A percentile compares a stretch with the other conserved stretches of the same genome.
These are phyloP conservation scores for Itoplectis maculator DNA, from an alignment of 2,888 invertebrate species.

Conservation along the genomic window DNA sequence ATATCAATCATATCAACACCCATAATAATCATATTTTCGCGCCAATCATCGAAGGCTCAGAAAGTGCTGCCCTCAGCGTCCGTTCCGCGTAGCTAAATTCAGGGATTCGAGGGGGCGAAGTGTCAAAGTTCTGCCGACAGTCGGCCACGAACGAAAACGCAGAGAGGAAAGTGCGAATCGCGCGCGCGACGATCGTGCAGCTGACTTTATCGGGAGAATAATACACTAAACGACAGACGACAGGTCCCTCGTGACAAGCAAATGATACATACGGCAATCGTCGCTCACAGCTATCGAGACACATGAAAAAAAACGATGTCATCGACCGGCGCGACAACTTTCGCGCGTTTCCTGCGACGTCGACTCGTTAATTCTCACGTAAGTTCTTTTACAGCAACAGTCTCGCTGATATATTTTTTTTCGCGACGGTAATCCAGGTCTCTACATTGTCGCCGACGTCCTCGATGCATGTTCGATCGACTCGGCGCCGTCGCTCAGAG, in stretches of 20 bases:
- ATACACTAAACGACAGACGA: not conserved
- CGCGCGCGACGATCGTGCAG: no score
- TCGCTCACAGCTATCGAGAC: constrained; percentile 11
- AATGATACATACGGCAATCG: not conserved
- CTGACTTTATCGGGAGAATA: not conserved
- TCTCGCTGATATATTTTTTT: not conserved
- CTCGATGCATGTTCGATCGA: constrained; percentile 4
- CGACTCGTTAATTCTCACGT: constrained; percentile 18
- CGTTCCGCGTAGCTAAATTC: not conserved
- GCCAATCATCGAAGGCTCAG: not conserved
- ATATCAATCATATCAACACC: no score
- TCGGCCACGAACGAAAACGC: not conserved
- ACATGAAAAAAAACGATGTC: constrained; percentile 27
- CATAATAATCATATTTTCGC: no score
- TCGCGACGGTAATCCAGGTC: constrained; percentile 15
- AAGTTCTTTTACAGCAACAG: not conserved
- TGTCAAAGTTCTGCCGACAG: constrained; percentile 28
- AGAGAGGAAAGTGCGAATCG: not conserved
- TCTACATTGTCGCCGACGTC: not conserved
- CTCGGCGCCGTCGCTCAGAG: not conserved
- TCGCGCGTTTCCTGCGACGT: constrained; percentile 4
- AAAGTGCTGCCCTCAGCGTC: not conserved
- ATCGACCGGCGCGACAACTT: constrained; percentile 9
- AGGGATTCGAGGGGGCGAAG: not conserved
- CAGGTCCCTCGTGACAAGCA: constrained; percentile 13